Evolutionary conservation across 2,113 vertebrate species (phyloP).

Genomic region (Nycticorax nycticorax): DNA sequence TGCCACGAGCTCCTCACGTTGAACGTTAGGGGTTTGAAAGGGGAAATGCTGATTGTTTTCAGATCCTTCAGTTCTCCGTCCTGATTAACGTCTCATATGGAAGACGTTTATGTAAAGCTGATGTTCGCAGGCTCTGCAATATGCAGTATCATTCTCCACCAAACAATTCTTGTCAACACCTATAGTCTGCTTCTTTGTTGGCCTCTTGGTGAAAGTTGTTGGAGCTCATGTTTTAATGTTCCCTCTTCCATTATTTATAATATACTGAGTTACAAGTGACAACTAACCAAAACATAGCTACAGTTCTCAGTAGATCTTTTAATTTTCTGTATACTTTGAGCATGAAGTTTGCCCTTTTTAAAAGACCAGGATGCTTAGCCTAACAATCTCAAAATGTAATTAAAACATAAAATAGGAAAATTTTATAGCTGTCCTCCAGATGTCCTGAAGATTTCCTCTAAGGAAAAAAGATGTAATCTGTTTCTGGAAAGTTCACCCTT

Average conservation of each 20-base stretch:
- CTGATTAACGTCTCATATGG: conserved; percentile 51
- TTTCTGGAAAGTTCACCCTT: background rate
- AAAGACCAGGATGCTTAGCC: conserved; percentile 23
- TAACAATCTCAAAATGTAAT: conserved; percentile 39
- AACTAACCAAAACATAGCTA: conserved; percentile 37
- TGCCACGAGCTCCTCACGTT: background rate
- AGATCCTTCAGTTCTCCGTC: background rate
- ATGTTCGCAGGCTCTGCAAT: conserved; percentile 53
- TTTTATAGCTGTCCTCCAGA: conserved; percentile 69
- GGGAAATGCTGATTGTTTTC: conserved; percentile 45
- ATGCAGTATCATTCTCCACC: conserved; percentile 25
- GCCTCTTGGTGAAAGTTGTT: conserved; percentile 38
- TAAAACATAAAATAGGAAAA: conserved; percentile 50
- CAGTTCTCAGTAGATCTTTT: background rate
- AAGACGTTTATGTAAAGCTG: conserved; percentile 53
- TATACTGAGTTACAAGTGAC: conserved; percentile 5
- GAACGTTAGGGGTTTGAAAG: background rate
- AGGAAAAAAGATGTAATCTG: background rate
- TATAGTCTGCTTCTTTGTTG: conserved; percentile 49
- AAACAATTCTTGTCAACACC: conserved; percentile 54
- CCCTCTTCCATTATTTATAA: conserved; percentile 48
- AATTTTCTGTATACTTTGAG: conserved; percentile 29
- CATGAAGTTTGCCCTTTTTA: conserved; percentile 21
- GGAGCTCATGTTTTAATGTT: conserved; percentile 34
- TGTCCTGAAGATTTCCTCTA: conserved; percentile 59